Evolutionary conservation across 2,113 vertebrate species (phyloP).

Genomic region (Aix galericulata): DNA sequence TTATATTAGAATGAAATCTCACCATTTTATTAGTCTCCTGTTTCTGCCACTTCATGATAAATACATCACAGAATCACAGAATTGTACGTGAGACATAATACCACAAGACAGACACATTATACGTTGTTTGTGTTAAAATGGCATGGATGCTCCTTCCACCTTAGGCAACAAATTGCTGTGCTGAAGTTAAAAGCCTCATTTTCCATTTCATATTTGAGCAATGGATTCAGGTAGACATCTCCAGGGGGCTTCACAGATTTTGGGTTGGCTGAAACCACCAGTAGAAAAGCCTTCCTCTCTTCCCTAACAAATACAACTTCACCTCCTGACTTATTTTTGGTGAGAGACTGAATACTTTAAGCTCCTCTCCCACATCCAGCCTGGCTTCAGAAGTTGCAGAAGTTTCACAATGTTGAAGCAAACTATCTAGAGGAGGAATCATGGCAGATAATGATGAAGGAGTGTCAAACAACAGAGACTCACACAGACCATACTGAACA

Average conservation of each 20-base stretch:
- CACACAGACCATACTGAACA: fast-evolving
- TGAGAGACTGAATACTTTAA: background rate
- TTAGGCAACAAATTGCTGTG: background rate
- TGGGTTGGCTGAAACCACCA: background rate
- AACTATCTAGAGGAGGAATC: background rate
- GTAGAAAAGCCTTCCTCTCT: background rate
- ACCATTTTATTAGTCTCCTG: background rate
- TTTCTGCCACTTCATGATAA: background rate
- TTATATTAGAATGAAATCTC: background rate
- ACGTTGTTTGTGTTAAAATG: background rate
- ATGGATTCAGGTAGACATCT: background rate
- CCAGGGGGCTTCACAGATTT: background rate
- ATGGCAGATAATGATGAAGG: background rate
- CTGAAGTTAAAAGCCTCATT: background rate
- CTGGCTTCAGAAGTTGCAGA: background rate
- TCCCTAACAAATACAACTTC: background rate
- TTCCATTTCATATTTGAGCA: background rate
- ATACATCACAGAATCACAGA: background rate
- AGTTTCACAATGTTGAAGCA: background rate
- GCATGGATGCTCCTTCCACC: background rate
- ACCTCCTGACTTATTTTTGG: background rate
- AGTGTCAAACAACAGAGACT: background rate
- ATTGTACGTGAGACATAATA: background rate
- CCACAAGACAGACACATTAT: background rate
- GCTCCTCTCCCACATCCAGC: background rate